Evolutionary conservation across 2,113 vertebrate genomes (phyloP).

Genomic region (Semicossyphus pulcher): DNA sequence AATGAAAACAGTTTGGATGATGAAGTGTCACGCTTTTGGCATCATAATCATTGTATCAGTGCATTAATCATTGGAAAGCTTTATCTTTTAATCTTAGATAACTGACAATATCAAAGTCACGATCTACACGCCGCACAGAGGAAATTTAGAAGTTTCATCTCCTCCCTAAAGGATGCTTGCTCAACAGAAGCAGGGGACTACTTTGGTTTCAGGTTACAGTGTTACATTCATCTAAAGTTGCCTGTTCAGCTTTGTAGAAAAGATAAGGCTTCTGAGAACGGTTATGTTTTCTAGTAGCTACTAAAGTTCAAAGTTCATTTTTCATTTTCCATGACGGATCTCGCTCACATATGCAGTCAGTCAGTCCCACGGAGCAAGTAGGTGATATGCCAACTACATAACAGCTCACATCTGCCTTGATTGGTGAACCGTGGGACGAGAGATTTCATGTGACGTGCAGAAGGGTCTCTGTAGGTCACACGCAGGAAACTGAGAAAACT

Average conservation of each 20-base stretch:
- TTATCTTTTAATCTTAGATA: neutral
- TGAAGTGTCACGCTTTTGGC: neutral
- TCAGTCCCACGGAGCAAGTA: neutral
- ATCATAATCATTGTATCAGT: neutral
- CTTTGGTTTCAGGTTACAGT: conserved; percentile 31
- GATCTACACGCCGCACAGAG: neutral
- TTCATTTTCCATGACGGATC: neutral
- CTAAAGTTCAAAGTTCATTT: neutral
- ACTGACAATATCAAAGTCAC: neutral
- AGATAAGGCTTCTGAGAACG: conserved; percentile 19
- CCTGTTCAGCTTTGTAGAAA: conserved; percentile 21
- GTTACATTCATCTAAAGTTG: neutral
- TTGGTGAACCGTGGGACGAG: neutral
- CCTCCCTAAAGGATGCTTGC: neutral
- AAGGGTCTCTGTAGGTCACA: neutral
- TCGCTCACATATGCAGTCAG: no score
- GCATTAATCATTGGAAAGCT: neutral
- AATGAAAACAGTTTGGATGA: neutral
- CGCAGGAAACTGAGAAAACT: neutral
- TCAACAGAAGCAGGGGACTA: conserved; percentile 11
- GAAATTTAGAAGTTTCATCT: conserved; percentile 45
- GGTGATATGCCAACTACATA: neutral
- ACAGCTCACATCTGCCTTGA: neutral
- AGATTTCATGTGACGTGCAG: neutral
- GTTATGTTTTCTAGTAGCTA: neutral